A percentile compares a stretch with the other conserved stretches of the same genome.
phyloP scores from a whole-genome alignment of 2,888 invertebrate species.

The Myopa testacea region DNA sequence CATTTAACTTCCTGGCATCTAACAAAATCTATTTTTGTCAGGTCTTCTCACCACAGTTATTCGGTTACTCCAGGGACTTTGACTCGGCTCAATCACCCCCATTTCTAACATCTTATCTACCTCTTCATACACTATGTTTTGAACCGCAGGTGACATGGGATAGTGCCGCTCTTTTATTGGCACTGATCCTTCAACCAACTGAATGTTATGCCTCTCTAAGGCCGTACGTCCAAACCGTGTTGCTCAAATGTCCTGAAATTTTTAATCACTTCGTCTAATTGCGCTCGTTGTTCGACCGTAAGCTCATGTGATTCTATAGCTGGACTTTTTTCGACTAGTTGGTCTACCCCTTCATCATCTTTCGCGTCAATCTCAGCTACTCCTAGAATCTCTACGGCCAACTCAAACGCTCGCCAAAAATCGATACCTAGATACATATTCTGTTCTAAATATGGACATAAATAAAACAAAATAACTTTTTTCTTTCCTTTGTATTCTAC shows the following conservation, averaged over 20 bases:
- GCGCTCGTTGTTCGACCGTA: too few species aligned
- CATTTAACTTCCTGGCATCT: constrained; percentile 56
- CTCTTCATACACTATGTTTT: not conserved
- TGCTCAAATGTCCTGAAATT: not conserved
- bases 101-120: not conserved
- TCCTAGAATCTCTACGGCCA: too few species aligned
- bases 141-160: not conserved
- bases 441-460: too few species aligned
- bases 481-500: too few species aligned
- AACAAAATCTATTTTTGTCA: constrained; percentile 52
- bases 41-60: constrained; percentile 43
- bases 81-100: not conserved
- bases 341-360: too few species aligned
- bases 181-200: not conserved
- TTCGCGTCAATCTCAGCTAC: too few species aligned
- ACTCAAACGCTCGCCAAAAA: too few species aligned
- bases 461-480: too few species aligned
- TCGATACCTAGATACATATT: too few species aligned
- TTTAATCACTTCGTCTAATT: not conserved
- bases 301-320: too few species aligned
- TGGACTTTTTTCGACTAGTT: too few species aligned
- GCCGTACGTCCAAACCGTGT: not conserved
- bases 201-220: not conserved
- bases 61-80: not conserved
- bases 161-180: not conserved